Conservation (phyloP, 2,888 invertebrate genomes). For the Cheilosia variabilis region DNA sequence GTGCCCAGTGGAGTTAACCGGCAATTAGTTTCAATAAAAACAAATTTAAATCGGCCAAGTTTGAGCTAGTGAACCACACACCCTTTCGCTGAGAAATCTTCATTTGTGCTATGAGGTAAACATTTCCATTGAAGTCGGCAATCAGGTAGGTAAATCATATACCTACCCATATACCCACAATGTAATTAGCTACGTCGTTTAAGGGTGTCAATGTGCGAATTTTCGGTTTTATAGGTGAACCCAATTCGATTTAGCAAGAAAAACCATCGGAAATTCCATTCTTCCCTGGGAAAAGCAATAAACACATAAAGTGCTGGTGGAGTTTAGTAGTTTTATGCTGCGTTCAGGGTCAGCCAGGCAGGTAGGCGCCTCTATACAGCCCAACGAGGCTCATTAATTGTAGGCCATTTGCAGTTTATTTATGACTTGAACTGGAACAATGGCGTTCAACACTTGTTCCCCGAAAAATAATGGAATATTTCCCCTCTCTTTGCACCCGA, state of each 20-base stretch:
- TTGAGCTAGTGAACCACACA: no score
- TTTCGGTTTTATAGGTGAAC: slow-evolving; percentile 9
- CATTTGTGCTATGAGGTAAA: no score
- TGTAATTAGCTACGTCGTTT: no score
- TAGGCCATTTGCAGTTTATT: slow-evolving; percentile 4
- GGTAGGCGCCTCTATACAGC: neutral
- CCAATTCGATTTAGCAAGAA: slow-evolving; percentile 33
- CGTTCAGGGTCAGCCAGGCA: slow-evolving; percentile 1
- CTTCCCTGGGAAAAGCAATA: slow-evolving; percentile 42
- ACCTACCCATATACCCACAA: no score
- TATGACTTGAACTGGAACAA: neutral
- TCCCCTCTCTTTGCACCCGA: neutral
- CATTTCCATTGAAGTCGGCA: no score
- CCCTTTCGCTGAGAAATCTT: no score
- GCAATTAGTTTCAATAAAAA: no score
- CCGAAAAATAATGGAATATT: neutral
- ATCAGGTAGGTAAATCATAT: no score
- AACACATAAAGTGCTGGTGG: slow-evolving; percentile 38
- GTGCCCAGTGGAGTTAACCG: neutral
- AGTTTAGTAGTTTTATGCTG: neutral
- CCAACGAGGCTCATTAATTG: neutral
- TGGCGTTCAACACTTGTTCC: neutral
- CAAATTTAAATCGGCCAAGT: no score
- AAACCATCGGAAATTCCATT: slow-evolving; percentile 59
- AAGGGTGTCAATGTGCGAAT: neutral